These are phyloP conservation scores for Mobula hypostoma DNA, from an alignment of 2,113 vertebrate genomes.

Conservation along the genomic window DNA sequence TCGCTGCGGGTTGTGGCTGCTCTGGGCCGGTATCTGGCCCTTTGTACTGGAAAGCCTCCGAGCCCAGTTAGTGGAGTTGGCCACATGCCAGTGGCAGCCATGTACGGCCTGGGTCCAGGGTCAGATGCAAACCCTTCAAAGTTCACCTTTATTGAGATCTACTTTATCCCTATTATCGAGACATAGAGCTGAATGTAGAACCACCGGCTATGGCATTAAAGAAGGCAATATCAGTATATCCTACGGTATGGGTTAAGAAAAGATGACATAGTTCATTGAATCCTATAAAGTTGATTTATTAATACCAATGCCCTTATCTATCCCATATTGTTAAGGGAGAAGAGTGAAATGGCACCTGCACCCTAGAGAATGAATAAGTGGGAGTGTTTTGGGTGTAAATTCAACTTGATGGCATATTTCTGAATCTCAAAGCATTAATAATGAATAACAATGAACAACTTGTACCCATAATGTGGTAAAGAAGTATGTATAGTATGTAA, in stretches of 20 bases:
- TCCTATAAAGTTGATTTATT: not conserved
- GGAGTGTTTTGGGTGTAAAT: not conserved
- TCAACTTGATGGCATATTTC: not conserved
- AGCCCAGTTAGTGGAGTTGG: not conserved
- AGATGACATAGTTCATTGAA: not conserved
- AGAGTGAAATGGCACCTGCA: not conserved
- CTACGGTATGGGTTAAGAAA: not conserved
- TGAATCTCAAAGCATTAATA: not conserved
- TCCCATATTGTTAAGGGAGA: too few species aligned
- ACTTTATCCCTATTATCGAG: not conserved
- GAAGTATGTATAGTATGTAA: too few species aligned
- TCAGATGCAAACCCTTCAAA: not conserved
- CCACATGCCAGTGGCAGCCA: not conserved
- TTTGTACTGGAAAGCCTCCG: slow-evolving; percentile 10
- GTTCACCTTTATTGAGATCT: not conserved
- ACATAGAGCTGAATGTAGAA: not conserved
- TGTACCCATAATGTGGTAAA: not conserved
- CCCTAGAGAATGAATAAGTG: not conserved
- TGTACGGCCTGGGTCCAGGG: not conserved
- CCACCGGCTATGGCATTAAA: not conserved
- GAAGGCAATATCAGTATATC: not conserved
- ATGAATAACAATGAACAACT: not conserved
- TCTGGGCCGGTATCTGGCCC: not conserved
- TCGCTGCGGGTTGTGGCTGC: not conserved
- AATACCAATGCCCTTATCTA: not conserved